Base-by-base conservation (phyloP, 2,113 vertebrate species). In the Podarcis cretensis region DNA sequence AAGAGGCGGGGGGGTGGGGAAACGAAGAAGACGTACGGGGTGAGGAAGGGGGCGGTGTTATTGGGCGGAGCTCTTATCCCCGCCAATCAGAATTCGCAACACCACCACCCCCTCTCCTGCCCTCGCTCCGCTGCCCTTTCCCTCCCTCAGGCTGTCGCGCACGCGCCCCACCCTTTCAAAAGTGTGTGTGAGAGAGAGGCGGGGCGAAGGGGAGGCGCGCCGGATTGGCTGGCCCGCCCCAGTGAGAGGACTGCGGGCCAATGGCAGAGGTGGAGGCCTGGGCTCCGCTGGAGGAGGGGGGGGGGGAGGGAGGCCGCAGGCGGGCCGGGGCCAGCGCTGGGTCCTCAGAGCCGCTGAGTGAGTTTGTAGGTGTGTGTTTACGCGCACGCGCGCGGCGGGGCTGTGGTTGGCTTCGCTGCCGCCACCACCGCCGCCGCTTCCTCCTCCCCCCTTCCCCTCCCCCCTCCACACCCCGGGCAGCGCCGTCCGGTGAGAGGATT, bases 391-490 rank as follows among this genome's bases (percentile, higher is more conserved):
- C 69, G 74, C n/a, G 74, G 87, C 21, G 90, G 93, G 80, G 87
- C 92, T 90, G 92, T 90, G 95, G 92, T 92, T 89, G 94, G 90
- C 91, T 89, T 74, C n/a, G 90, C 92, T 63, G 0, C 86, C 87
- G 6, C 71, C 57, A 16, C 68, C 87, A 6, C 71, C 57, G 32
- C 68, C 27, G 2, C 12, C 40, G 21, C 68, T 27, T 40, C 69
- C 27, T 43, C 43, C 40, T 43, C 40, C 77, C 35, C 73, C 75
- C 4, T 16, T 10, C 27, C 48, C 40, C 12, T 25, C 30, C 89
- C 87, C 83, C 48, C 63, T 69, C 25, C 81, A 79, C 87, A 84
- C 63, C 84, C 79, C 71, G 91, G 94, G 92, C 69, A 88, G 87
- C 57, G 81, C 88, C 90, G 92, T 89, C 89, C 84, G 79, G 79